Evolutionary conservation across 2,113 vertebrate genomes (phyloP).

Genomic region (Amblyornis subalaris): DNA sequence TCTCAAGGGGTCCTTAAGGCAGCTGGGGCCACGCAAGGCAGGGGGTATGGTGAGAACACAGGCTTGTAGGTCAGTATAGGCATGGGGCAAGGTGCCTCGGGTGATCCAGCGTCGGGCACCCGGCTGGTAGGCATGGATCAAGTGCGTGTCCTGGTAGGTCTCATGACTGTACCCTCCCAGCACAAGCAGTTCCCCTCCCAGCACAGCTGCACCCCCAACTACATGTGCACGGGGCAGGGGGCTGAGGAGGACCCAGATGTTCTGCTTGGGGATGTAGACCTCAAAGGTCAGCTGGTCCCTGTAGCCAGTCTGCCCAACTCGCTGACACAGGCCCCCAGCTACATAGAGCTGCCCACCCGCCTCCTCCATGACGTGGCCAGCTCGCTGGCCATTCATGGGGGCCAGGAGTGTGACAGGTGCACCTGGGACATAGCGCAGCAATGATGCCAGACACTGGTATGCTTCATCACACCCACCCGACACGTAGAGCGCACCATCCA

Average conservation of each 20-base stretch:
- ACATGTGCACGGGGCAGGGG: slow-evolving; percentile 75
- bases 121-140: slow-evolving; percentile 74
- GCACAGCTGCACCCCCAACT: slow-evolving; percentile 62
- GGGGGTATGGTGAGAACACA: slow-evolving; percentile 57
- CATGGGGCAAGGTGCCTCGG: slow-evolving; percentile 69
- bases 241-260: slow-evolving; percentile 67
- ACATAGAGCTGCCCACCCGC: slow-evolving; percentile 70
- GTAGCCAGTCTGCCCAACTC: slow-evolving; percentile 36
- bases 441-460: slow-evolving; percentile 35
- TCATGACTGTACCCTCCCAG: slow-evolving; percentile 78
- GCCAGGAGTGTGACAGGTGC: slow-evolving; percentile 48
- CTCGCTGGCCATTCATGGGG: slow-evolving; percentile 72
- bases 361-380: slow-evolving; percentile 75
- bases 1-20: background rate
- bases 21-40: slow-evolving; percentile 9
- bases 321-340: slow-evolving; percentile 69
- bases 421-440: slow-evolving; percentile 69
- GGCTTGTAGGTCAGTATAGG: slow-evolving; percentile 59
- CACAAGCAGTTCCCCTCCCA: slow-evolving; percentile 72
- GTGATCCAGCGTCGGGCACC: slow-evolving; percentile 71
- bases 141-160: slow-evolving; percentile 69
- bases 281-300: slow-evolving; percentile 76
- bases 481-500: slow-evolving; percentile 72
- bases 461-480: slow-evolving; percentile 69
- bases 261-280: slow-evolving; percentile 61